Evolutionary conservation across 2,888 invertebrate species (phyloP).

Genomic region (Muscina levida): DNA sequence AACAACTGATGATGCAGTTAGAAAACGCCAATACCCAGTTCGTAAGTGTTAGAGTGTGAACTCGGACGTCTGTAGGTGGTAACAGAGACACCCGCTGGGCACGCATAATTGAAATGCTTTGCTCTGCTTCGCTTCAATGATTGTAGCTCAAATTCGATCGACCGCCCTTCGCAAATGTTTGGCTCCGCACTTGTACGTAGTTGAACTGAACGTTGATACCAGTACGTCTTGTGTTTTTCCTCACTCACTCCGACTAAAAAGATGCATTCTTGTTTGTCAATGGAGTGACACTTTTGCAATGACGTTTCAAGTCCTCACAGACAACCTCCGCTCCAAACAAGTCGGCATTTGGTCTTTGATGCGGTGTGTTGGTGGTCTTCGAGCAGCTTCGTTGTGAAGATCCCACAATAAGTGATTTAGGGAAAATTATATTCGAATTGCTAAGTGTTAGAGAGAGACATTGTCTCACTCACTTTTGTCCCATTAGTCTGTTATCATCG

Average conservation of each 20-base stretch:
- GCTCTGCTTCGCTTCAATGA: constrained; percentile 46
- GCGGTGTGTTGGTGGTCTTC: constrained; percentile 61
- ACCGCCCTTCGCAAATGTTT: constrained; percentile 52
- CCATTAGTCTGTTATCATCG: constrained; percentile 1
- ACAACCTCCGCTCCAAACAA: constrained; percentile 42
- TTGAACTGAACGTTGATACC: constrained; percentile 24
- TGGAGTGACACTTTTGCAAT: constrained; percentile 66
- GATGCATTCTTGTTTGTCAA: constrained; percentile 67
- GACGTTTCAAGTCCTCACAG: constrained; percentile 60
- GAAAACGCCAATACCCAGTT: no score
- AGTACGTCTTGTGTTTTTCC: not conserved
- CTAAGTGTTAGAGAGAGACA: constrained; percentile 68
- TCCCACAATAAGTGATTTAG: constrained; percentile 49
- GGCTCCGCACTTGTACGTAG: constrained; percentile 44
- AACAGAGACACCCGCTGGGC: constrained; percentile 78
- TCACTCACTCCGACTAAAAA: not conserved
- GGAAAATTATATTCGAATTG: constrained; percentile 77
- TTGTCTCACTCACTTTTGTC: constrained; percentile 38
- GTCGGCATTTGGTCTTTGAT: constrained; percentile 52
- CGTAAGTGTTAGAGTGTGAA: constrained; percentile 33
- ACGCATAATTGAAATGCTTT: constrained; percentile 73
- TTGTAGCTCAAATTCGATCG: not conserved
- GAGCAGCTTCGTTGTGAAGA: constrained; percentile 4
- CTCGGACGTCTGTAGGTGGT: constrained; percentile 73
- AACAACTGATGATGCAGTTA: no score